Evolutionary conservation across 2,797 vertebrate genomes (phyloP), one percentile per base, ranked within the genome.

Genomic region (Aldrovandia affinis): DNA sequence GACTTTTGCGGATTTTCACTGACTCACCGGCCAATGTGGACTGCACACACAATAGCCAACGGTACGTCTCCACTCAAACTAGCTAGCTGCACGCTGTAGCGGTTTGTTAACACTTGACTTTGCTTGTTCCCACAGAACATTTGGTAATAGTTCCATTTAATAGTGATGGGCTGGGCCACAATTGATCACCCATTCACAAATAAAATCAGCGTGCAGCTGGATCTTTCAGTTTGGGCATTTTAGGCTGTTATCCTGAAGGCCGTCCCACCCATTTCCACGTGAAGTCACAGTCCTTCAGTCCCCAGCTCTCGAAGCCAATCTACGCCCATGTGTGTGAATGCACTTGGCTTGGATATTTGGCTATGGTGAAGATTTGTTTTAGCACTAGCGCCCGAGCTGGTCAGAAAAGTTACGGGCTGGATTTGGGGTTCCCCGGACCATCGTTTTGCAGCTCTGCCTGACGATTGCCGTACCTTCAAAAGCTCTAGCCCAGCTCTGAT

Each of bases 401-500:
- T 68, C 59, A 63, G 59, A 28, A 63, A n/a, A 63, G 59, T n/a
- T 63, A n/a, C 2, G 25, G 59, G 59, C 22, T 63, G 20, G 2
- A 14, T 30, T 65, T 65, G 6, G n/a, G 63, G 30, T 2, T 3
- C n/a, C 8, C 9, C 1, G 28, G n/a, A 7, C 14, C 1, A 2
- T 10, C 9, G 61, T 65, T 65, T n/a, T n/a, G n/a, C n/a, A n/a
- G n/a, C n/a, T n/a, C n/a, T n/a, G n/a, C n/a, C n/a, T n/a, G n/a
- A n/a, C n/a, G n/a, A n/a, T 25, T 33, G 59, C 33, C 44, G 91
- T 94, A 98, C 98, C 97, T 99, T 99, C 55, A 99, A 96, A 73
- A 99, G 95, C 86, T 99, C 98, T 89, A 99, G 96, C 86, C 98
- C 98, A 25, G 98, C 98, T 90, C 98, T 95, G 90, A 99, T 99